These are phyloP conservation scores for Nestor notabilis DNA, from an alignment of 2,113 vertebrate species.

Conservation along the genomic window DNA sequence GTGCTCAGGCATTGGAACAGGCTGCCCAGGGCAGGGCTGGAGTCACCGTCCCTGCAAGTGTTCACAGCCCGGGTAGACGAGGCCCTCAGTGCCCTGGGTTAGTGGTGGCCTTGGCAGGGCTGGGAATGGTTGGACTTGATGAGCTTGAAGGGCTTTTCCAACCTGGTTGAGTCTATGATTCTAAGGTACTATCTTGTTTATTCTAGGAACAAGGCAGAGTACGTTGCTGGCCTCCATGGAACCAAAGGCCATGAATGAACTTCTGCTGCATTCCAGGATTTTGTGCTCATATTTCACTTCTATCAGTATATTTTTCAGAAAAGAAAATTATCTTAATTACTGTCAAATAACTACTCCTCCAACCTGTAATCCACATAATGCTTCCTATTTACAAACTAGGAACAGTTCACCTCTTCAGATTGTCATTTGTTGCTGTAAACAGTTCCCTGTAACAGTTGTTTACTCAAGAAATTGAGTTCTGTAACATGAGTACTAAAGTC, in stretches of 20 bases:
- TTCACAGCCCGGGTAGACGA: too few relatives aligned
- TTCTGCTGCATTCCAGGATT: background rate
- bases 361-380: background rate
- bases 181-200: background rate
- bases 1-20: background rate
- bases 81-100: too few relatives aligned
- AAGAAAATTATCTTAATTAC: constrained; percentile 20
- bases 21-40: too few relatives aligned
- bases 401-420: background rate
- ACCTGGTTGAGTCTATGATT: background rate
- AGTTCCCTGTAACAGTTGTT: background rate
- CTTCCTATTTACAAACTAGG: background rate
- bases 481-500: background rate
- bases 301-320: background rate
- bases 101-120: background rate
- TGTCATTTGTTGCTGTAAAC: background rate
- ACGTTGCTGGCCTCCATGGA: background rate
- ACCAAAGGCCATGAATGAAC: background rate
- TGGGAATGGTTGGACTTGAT: background rate
- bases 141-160: background rate
- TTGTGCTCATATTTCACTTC: background rate
- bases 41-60: too few relatives aligned
- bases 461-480: background rate
- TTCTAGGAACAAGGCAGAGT: background rate
- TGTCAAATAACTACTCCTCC: background rate